These are phyloP conservation scores for Hydractinia echinata DNA, from an alignment of 30 jellyfish, hydroid and myxozoan species.

Conservation along the genomic window DNA sequence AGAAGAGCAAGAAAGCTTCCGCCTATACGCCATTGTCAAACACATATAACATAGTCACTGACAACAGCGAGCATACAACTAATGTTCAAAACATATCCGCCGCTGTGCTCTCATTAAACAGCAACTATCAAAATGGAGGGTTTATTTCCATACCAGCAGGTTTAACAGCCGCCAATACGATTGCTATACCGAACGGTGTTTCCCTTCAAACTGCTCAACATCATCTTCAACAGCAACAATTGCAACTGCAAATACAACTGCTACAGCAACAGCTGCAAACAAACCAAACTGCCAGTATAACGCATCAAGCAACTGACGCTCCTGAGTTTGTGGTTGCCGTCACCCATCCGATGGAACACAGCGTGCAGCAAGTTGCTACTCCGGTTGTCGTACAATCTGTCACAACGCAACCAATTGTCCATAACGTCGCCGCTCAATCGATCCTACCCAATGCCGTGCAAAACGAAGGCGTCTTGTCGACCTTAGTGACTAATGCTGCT, in stretches of 20 bases:
- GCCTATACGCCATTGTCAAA: constrained; percentile 6
- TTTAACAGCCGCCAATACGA: constrained; percentile 36
- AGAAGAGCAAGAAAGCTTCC: not conserved
- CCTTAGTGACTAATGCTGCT: constrained; percentile 22
- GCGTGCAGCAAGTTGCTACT: constrained; percentile 35
- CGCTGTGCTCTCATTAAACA: constrained; percentile 17
- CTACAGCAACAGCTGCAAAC: constrained; percentile 64
- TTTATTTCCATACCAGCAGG: constrained; percentile 52
- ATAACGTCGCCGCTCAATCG: constrained; percentile 34
- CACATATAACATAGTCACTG: constrained; percentile 13
- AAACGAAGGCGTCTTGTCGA: constrained; percentile 22
- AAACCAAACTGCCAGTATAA: constrained; percentile 27
- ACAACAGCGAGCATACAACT: constrained; percentile 10
- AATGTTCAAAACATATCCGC: constrained; percentile 28
- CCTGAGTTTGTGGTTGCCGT: constrained; percentile 23
- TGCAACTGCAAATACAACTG: constrained; percentile 53
- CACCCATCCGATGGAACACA: constrained; percentile 27
- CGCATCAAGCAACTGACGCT: constrained; percentile 15
- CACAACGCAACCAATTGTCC: constrained; percentile 34
- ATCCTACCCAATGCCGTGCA: constrained; percentile 28
- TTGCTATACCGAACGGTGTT: constrained; percentile 38
- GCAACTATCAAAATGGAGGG: constrained; percentile 14
- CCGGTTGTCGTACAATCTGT: constrained; percentile 42
- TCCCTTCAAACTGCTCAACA: constrained; percentile 54
- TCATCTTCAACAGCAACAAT: constrained; percentile 74